Conservation (phyloP, 2,888 invertebrate genomes). For the Ormyrus nitidulus region DNA sequence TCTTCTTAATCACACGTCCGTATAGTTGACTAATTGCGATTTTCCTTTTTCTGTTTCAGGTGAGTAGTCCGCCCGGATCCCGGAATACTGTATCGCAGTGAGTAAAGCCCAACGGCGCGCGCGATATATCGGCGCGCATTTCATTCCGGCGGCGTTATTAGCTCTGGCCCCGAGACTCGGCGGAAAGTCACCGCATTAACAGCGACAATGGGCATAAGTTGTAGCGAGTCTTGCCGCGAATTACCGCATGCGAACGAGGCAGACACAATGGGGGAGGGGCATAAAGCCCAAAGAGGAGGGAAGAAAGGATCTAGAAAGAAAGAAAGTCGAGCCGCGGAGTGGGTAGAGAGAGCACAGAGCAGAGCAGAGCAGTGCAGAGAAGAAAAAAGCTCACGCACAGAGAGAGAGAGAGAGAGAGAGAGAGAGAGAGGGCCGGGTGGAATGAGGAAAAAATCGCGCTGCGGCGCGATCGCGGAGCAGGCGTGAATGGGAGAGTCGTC, state of each 20-base stretch:
- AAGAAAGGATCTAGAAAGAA: slow-evolving; percentile 40
- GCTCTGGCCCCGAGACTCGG: slow-evolving; percentile 21
- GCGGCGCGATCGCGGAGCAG: slow-evolving; percentile 26
- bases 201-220: slow-evolving; percentile 42
- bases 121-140: slow-evolving; percentile 2
- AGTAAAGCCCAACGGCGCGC: neutral
- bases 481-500: slow-evolving; percentile 20
- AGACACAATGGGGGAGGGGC: slow-evolving; percentile 40
- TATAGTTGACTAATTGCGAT: slow-evolving; percentile 14
- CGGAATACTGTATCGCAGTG: too few species aligned
- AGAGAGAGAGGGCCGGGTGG: slow-evolving; percentile 34
- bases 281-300: slow-evolving; percentile 27
- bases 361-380: neutral
- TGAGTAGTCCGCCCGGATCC: slow-evolving; percentile 23
- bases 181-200: slow-evolving; percentile 47
- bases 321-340: slow-evolving; percentile 22
- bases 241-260: slow-evolving; percentile 45
- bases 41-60: slow-evolving; percentile 45
- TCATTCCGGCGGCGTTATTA: slow-evolving; percentile 41
- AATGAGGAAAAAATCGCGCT: neutral
- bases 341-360: slow-evolving; percentile 30
- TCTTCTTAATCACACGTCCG: neutral
- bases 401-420: slow-evolving; percentile 27
- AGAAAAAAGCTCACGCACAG: neutral
- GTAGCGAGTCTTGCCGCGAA: slow-evolving; percentile 42